Evolutionary conservation across 2,888 invertebrate species (phyloP).

Genomic region (Morinoia aosen): DNA sequence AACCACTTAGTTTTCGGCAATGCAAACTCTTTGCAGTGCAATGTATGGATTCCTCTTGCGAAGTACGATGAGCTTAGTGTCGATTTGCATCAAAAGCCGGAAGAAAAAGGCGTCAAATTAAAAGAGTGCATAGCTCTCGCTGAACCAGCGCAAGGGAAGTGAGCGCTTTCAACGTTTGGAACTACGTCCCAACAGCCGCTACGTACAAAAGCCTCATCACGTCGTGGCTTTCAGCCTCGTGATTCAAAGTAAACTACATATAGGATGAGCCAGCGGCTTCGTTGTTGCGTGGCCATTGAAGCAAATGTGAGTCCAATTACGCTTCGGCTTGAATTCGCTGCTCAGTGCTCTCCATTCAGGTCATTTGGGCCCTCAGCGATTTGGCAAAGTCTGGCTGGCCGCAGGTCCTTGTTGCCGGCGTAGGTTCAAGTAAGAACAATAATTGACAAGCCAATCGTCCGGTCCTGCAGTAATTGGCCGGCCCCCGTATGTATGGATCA

Average conservation of each 20-base stretch:
- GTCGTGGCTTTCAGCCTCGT: neutral
- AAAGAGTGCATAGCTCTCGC: neutral
- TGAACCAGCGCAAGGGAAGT: neutral
- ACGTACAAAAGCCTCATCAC: neutral
- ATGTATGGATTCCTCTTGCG: neutral
- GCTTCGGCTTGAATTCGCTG: neutral
- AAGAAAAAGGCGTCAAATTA: neutral
- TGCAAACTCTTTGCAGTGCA: no score
- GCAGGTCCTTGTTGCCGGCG: neutral
- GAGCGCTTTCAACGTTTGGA: neutral
- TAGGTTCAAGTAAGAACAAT: neutral
- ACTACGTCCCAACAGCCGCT: neutral
- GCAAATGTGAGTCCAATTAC: neutral
- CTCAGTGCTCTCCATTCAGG: conserved; percentile 12
- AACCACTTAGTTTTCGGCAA: neutral
- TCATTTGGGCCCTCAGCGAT: neutral
- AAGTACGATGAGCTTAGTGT: neutral
- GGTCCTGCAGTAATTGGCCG: neutral
- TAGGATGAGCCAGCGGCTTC: neutral
- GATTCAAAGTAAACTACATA: conserved; percentile 1
- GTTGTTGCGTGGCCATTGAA: neutral
- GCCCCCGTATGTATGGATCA: neutral
- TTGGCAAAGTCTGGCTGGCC: neutral
- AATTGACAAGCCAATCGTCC: neutral
- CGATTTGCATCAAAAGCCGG: neutral